Percentiles rank a stretch among this genome's conserved stretches.
Conservation (phyloP, 1,140 invertebrate species). For the Hyphantria cunea region DNA sequence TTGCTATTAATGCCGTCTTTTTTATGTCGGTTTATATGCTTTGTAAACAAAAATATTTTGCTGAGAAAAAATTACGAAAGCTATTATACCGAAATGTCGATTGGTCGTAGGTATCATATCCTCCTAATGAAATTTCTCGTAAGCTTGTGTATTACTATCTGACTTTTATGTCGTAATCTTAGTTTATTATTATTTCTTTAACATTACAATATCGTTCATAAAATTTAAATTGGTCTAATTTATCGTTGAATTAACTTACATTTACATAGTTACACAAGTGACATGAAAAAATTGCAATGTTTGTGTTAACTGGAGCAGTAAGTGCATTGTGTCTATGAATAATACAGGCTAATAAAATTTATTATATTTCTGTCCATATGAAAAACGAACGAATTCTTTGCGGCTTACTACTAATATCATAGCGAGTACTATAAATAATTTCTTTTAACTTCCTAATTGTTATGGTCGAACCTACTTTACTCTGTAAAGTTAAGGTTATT, state of each 20-base stretch:
- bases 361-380: background rate
- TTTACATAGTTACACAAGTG: slow-evolving; percentile 12
- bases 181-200: background rate
- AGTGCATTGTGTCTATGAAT: slow-evolving; percentile 25
- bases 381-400: no score
- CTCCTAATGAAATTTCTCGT: no score
- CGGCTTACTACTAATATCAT: no score
- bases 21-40: no score
- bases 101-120: no score
- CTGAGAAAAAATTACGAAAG: slow-evolving; percentile 22
- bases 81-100: background rate
- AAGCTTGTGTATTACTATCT: slow-evolving; percentile 1
- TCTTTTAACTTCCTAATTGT: no score
- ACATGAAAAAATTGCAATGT: slow-evolving; percentile 19
- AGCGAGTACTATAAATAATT: no score
- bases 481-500: no score
- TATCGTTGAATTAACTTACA: slow-evolving; percentile 9
- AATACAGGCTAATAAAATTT: slow-evolving; percentile 18
- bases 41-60: slow-evolving; percentile 1
- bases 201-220: background rate
- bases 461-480: no score
- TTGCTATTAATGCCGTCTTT: no score
- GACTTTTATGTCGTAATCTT: background rate
- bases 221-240: background rate
- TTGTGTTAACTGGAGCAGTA: slow-evolving; percentile 32